Evolutionary conservation across 2,797 vertebrate species (phyloP).

Genomic region (Cuculus canorus): DNA sequence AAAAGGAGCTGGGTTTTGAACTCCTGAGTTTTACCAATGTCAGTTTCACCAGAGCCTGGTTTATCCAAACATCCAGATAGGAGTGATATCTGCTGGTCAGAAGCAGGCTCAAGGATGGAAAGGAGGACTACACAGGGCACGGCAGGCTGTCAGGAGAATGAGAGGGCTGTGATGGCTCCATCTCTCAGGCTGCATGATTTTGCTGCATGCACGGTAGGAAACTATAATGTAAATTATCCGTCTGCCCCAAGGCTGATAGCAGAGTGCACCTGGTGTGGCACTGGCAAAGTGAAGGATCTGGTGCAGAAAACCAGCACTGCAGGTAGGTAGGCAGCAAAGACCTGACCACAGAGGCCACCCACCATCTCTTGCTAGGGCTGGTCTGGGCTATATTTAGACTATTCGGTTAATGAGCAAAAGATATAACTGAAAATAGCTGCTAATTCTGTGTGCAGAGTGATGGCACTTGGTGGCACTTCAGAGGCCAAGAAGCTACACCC

Average conservation of each 20-base stretch:
- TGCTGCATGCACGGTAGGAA: not conserved
- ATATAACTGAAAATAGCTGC: not conserved
- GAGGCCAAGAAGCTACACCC: not conserved
- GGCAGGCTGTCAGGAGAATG: rapidly evolving
- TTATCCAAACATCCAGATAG: not conserved
- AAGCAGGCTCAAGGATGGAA: not conserved
- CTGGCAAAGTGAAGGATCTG: not conserved
- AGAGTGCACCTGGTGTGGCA: not conserved
- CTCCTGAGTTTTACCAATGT: not conserved
- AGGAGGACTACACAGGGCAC: rapidly evolving
- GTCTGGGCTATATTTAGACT: not conserved
- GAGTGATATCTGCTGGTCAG: not conserved
- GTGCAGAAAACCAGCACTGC: not conserved
- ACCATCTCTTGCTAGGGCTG: not conserved
- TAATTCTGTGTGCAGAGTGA: not conserved
- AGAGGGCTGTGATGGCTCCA: not conserved
- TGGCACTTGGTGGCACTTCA: not conserved
- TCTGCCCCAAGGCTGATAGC: not conserved
- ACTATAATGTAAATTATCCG: not conserved
- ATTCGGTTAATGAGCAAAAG: constrained; percentile 22
- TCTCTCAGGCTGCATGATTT: not conserved
- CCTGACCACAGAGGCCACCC: not conserved
- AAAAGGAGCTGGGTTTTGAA: not conserved
- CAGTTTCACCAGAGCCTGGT: not conserved
- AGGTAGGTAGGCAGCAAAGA: not conserved